phyloP scores from a whole-genome alignment of 1,140 invertebrate genomes.

The Brachionus plicatilis region DNA sequence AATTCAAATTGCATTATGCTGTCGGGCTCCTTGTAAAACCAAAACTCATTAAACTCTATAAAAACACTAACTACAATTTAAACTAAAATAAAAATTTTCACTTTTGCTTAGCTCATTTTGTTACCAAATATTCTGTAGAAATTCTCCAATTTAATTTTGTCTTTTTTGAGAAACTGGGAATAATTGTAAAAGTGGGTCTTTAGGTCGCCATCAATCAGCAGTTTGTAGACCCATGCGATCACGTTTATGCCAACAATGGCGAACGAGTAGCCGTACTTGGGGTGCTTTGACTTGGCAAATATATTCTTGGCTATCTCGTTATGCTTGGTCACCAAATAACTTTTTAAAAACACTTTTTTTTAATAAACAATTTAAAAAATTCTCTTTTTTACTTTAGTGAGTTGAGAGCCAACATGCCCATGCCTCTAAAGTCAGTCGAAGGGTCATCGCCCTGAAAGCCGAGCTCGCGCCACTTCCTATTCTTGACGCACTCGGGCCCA shows the following conservation, averaged over 20 bases:
- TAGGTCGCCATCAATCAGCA: constrained; percentile 73
- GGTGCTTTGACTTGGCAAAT: constrained; percentile 79
- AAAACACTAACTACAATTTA: constrained; percentile 67
- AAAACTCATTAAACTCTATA: constrained; percentile 85
- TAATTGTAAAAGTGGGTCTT: constrained; percentile 88
- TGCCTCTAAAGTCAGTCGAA: constrained; percentile 92
- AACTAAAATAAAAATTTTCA: neutral
- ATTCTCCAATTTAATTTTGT: constrained; percentile 64
- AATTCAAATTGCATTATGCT: constrained; percentile 83
- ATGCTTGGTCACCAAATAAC: constrained; percentile 74
- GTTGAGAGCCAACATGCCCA: constrained; percentile 88
- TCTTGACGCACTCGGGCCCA: constrained; percentile 77
- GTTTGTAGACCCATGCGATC: constrained; percentile 76
- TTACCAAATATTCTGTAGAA: constrained; percentile 87
- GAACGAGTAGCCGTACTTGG: constrained; percentile 66
- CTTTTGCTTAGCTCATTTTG: neutral
- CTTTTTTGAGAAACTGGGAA: constrained; percentile 53
- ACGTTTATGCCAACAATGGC: constrained; percentile 82
- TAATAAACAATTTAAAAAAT: neutral
- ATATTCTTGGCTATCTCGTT: constrained; percentile 71
- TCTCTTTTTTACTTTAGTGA: constrained; percentile 63
- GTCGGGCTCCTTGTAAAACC: constrained; percentile 79
- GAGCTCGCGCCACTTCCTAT: constrained; percentile 88
- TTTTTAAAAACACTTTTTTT: constrained; percentile 43
- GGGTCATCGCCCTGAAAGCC: constrained; percentile 96